These are phyloP conservation scores for Drosophila acutilabella DNA, from an alignment of 2,888 invertebrate genomes.

Conservation along the genomic window DNA sequence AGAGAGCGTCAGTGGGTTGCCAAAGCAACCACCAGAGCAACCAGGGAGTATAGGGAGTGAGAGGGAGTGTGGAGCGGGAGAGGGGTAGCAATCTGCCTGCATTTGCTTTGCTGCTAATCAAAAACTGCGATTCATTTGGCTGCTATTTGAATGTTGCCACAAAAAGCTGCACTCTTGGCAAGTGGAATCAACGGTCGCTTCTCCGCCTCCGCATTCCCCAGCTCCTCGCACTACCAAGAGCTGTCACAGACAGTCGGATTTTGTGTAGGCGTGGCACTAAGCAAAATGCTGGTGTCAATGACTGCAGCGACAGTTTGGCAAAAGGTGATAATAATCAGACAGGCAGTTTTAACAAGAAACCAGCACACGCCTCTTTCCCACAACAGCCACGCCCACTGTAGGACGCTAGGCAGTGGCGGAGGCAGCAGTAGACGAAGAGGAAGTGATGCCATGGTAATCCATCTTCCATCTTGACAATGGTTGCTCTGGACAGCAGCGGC, in stretches of 20 bases:
- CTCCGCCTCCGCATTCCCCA: not conserved
- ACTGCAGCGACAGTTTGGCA: slow-evolving; percentile 47
- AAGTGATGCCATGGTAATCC: slow-evolving; percentile 64
- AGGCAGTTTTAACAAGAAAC: slow-evolving; percentile 76
- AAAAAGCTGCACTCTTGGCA: slow-evolving; percentile 21
- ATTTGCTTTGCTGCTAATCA: slow-evolving; percentile 60
- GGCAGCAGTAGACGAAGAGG: not conserved
- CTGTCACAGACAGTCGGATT: slow-evolving; percentile 13
- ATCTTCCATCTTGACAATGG: slow-evolving; percentile 74
- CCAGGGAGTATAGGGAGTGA: not conserved
- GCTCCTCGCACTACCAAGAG: not conserved
- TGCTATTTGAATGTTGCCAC: slow-evolving; percentile 44
- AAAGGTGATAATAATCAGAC: slow-evolving; percentile 78
- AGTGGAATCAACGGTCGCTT: too few relatives aligned
- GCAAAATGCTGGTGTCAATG: slow-evolving; percentile 67
- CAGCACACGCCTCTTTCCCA: slow-evolving; percentile 38
- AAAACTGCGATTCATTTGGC: slow-evolving; percentile 75
- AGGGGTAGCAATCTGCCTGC: slow-evolving; percentile 6
- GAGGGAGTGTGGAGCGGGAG: not conserved
- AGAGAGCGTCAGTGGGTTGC: slow-evolving; percentile 8
- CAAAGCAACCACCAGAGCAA: slow-evolving; percentile 6
- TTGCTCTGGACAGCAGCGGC: slow-evolving; percentile 55
- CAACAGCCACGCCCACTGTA: slow-evolving; percentile 9
- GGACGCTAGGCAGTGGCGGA: not conserved
- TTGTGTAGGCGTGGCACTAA: slow-evolving; percentile 37